Evolutionary conservation across 1,140 invertebrate species (phyloP), one percentile per base, ranked within the genome.

Genomic region (Drosophila nigrodunni): DNA sequence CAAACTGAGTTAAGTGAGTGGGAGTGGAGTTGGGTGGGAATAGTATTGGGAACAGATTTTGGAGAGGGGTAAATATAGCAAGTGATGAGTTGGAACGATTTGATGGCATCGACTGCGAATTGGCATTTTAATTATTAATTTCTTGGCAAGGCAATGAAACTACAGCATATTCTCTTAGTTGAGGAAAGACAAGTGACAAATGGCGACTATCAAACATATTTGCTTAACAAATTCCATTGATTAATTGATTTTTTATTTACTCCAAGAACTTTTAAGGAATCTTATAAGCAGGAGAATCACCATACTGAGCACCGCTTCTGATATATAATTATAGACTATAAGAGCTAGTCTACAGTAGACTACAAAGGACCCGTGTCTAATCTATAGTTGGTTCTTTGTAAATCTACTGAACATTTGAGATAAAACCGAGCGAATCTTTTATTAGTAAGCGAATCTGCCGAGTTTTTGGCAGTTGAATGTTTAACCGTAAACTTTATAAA

Each of bases 71-170:
- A 15, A 9, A 34, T 18, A 18, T 21, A 52, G 2, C 0, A 1
- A 66, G 52, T 54, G 70, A 73, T 68, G 70, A 68, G 55, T 73
- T 21, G 58, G 44, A 72, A 72, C 50, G 54, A 77, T 67, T 55
- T 74, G 77, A 85, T 80, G 74, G 69, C 47, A 71, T 11, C 47
- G 69, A 72, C 54, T 87, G 79, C 69, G 82, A 80, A 82, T 82
- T 87, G 82, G 78, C 77, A 72, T 76, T 77, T 87, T 77, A 82
- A 87, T 87, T 77, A 87, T 87, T 87, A 87, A 87, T 87, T 74
- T 60, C 25, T 65, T 58, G 59, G 41, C 64, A 64, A 49, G 39
- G 44, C 44, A 77, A 64, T 55, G 72, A 47, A 39, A 52, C 54
- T 62, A 35, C 34, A 52, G 25, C 6, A 30, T 30, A 35, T 39